Conservation (phyloP, 1,140 invertebrate species). For the Muscidifurax raptorellus region DNA sequence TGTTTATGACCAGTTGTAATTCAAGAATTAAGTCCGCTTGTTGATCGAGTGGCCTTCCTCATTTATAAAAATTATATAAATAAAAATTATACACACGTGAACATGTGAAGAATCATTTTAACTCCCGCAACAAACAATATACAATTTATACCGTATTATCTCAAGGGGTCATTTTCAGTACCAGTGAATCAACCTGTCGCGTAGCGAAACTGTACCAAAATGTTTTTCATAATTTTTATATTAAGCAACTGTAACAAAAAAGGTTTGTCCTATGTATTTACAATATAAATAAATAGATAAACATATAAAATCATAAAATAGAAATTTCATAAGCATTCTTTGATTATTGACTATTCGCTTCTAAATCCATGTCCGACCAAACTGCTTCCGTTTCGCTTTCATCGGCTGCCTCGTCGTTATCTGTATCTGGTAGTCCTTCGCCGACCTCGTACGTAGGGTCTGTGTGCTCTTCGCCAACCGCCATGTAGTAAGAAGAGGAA, state of each 20-base stretch:
- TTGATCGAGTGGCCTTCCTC: slow-evolving; percentile 45
- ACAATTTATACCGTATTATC: slow-evolving; percentile 6
- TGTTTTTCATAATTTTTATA: slow-evolving; percentile 51
- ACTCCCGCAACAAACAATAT: slow-evolving; percentile 14
- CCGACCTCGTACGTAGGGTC: slow-evolving; percentile 78
- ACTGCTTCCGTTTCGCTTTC: slow-evolving; percentile 80
- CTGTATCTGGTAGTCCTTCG: slow-evolving; percentile 74
- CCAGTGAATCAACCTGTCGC: slow-evolving; percentile 33
- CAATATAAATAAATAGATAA: slow-evolving; percentile 48
- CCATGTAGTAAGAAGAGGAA: slow-evolving; percentile 75
- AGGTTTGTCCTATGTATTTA: slow-evolving; percentile 49
- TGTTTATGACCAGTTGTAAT: slow-evolving; percentile 19
- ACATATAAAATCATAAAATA: slow-evolving; percentile 43
- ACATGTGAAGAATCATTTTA: slow-evolving; percentile 25
- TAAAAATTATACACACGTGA: slow-evolving; percentile 39
- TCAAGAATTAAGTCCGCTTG: slow-evolving; percentile 34
- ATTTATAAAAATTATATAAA: slow-evolving; percentile 47
- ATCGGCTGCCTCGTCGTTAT: slow-evolving; percentile 76
- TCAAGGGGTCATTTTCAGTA: slow-evolving; percentile 22
- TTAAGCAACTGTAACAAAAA: slow-evolving; percentile 52
- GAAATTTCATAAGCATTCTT: slow-evolving; percentile 18
- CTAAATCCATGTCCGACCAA: slow-evolving; percentile 79
- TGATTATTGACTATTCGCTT: slow-evolving; percentile 73
- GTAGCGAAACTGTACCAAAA: slow-evolving; percentile 35
- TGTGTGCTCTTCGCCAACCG: slow-evolving; percentile 76